Percentiles rank a stretch among this genome's conserved stretches.
These are phyloP conservation scores for Hydrozoanthus tunicans DNA, from an alignment of 64 coral and sea anemone genomes.

Conservation along the genomic window DNA sequence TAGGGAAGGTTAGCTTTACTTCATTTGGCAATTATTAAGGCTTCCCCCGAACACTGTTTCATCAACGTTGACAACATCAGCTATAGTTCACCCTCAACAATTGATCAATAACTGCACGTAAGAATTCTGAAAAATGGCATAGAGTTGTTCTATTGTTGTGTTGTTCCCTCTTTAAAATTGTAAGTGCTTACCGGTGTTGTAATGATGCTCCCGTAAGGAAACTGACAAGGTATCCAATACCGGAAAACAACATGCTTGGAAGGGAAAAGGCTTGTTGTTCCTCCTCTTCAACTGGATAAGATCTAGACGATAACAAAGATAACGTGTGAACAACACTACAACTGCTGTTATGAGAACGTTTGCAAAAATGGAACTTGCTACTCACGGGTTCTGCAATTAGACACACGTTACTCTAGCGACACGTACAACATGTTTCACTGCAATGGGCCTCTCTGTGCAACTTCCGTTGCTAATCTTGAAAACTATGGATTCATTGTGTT, in stretches of 20 bases:
- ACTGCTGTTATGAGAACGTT: neutral
- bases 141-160: neutral
- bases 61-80: neutral
- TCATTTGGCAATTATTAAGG: neutral
- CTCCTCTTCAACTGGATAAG: neutral
- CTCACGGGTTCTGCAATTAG: neutral
- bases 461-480: no score
- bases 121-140: neutral
- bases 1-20: neutral
- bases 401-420: neutral
- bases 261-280: slow-evolving; percentile 36
- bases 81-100: neutral
- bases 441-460: no score
- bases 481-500: no score
- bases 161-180: neutral
- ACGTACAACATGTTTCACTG: no score
- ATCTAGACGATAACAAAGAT: slow-evolving; percentile 38
- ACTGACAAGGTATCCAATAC: neutral
- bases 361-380: neutral
- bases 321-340: slow-evolving; percentile 36
- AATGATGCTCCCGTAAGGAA: neutral
- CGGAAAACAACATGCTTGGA: neutral
- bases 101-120: neutral
- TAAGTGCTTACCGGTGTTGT: slow-evolving; percentile 27
- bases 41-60: neutral